Conservation (phyloP, 2,797 vertebrate species). For the Labroides dimidiatus region DNA sequence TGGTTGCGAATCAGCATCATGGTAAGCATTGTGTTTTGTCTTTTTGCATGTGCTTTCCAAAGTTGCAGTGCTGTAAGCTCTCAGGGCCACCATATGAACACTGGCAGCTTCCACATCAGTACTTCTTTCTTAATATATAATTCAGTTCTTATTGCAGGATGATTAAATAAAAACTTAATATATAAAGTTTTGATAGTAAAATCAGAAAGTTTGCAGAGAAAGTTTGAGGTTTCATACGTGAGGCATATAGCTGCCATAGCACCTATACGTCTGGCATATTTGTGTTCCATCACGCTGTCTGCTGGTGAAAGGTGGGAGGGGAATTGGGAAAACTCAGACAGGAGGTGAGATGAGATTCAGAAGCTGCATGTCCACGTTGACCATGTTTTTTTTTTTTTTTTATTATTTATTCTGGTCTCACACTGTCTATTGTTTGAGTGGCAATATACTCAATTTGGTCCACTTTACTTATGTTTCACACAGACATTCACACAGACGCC, state of each 20-base stretch:
- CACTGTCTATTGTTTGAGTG: constrained; percentile 74
- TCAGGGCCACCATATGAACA: no score
- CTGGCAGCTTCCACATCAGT: neutral
- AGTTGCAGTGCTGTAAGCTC: no score
- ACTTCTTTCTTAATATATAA: constrained; percentile 1
- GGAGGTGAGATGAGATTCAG: constrained; percentile 61
- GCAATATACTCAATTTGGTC: constrained; percentile 76
- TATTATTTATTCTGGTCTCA: constrained; percentile 55
- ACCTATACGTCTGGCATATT: constrained; percentile 41
- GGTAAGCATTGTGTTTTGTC: no score
- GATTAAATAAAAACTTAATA: constrained; percentile 20
- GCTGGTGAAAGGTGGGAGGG: constrained; percentile 65
- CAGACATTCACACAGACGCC: constrained; percentile 70
- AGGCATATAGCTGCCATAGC: neutral
- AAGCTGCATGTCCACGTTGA: constrained; percentile 44
- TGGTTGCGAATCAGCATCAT: no score
- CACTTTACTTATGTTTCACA: constrained; percentile 78
- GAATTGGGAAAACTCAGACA: constrained; percentile 66
- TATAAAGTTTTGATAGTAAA: neutral
- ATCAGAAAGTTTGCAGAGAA: neutral
- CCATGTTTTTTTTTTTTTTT: constrained; percentile 29
- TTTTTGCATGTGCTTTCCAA: no score
- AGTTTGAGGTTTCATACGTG: neutral
- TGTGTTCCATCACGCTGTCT: constrained; percentile 53
- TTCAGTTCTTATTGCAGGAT: neutral